Base-by-base conservation (phyloP, 2,888 invertebrate genomes). In the Taenaris catops region DNA sequence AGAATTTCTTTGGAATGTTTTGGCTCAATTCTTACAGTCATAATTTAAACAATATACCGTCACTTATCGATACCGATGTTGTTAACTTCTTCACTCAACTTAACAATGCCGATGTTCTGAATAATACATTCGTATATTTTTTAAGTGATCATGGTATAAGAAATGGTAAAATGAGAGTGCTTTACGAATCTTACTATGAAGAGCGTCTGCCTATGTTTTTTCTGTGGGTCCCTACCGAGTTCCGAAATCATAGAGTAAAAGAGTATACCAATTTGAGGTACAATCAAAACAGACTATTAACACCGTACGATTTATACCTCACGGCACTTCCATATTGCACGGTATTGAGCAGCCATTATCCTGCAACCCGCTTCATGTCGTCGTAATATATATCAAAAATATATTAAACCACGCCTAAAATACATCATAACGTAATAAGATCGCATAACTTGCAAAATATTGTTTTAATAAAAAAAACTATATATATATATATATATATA, bases 111-210 rank as follows among this genome's bases (percentile, higher is more conserved):
- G 89, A 89, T 0, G 78, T 90, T 1, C 62, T 91, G 34, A 88
- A 92, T 19, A 91, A 90, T 25, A 90, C 91, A 0, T 88, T 94
- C 50, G 73, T 94, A 9, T 70, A 94, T 17, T 92, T 94, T 40
- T 69, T 94, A 28, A 94, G 94, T 56, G 94, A 94, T 60, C 94
- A 94, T 55, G 94, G 94, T 0, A 89, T 92, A 56, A 84, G 94
- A 20, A 93, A 89, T 61, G 94, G 94, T 0, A 83, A 88, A 9
- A 89, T 91, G 41, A 79, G 93, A 10, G 72, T 89, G 44, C 90
- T 91, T 0, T 83, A 89, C 44, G 89, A 92, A n/a, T 94, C 94
- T 0, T 94, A 93, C 87, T 89, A 93, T 51, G 94, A 94, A 55
- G 93, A 94, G 57, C 88, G 94, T 10, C 59, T 94, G 21, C 95